phyloP scores from a whole-genome alignment of 2,888 invertebrate species.

The Tromatobia lineatoria region DNA sequence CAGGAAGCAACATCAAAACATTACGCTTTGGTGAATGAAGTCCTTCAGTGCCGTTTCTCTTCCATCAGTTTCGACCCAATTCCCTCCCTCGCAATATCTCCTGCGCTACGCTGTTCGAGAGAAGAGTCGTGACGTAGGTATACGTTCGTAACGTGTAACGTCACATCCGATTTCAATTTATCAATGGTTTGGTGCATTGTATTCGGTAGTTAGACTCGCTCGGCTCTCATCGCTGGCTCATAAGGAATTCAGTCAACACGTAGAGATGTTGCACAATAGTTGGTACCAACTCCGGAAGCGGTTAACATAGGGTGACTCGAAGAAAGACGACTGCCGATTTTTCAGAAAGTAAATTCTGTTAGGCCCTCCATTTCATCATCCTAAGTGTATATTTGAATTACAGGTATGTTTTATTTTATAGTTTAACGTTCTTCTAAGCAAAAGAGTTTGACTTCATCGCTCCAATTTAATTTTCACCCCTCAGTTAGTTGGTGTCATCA shows the following conservation, averaged over 20 bases:
- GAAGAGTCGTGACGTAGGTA: slow-evolving; percentile 18
- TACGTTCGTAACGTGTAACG: slow-evolving; percentile 9
- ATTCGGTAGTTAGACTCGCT: slow-evolving; percentile 26
- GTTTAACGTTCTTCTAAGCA: too few relatives aligned
- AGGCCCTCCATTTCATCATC: too few relatives aligned
- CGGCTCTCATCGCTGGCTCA: slow-evolving; percentile 5
- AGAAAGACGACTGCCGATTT: background rate
- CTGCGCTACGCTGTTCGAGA: background rate
- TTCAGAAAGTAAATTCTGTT: background rate
- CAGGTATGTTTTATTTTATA: too few relatives aligned
- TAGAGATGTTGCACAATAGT: background rate
- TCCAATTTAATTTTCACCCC: too few relatives aligned
- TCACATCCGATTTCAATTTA: slow-evolving; percentile 55
- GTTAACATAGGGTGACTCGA: background rate
- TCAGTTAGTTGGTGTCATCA: too few relatives aligned
- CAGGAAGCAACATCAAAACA: slow-evolving; percentile 7
- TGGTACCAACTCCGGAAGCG: background rate
- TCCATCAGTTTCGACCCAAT: background rate
- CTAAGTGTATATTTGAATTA: too few relatives aligned
- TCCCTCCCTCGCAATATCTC: background rate
- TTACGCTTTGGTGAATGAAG: slow-evolving; percentile 6
- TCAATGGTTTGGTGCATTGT: slow-evolving; percentile 39
- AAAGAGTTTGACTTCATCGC: too few relatives aligned
- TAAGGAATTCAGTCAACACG: slow-evolving; percentile 35
- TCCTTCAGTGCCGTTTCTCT: slow-evolving; percentile 43